Evolutionary conservation across 2,113 vertebrate genomes (phyloP), one percentile per base, ranked within the genome.

Genomic region (Ceuthmochares aereus): DNA sequence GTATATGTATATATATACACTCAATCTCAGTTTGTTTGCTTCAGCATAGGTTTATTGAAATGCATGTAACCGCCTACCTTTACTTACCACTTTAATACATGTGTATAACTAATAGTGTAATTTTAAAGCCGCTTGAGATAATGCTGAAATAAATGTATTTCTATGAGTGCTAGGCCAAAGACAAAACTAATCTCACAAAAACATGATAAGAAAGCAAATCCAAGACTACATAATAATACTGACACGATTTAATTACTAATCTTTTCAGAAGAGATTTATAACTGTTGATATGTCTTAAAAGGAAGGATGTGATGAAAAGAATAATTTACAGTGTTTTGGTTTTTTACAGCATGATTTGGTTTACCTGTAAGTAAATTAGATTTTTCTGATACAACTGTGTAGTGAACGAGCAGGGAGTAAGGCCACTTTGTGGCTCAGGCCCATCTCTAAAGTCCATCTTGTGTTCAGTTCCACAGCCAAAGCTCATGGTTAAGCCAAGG

Each of bases 371-470:
- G 62, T 68, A 84, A 54, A 55, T 37, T 1, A n/a, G 23, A 7
- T 40, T 56, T 67, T 91, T 81, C 29, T 72, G 22, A 70, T 18
- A 34, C 12, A 52, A 3, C 12, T 34, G 40, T 40, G 40, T 40
- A 40, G 36, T 13, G 25, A 54, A 45, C 8, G 62, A 37, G 34
- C 10, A 36, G n/a, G 17, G 14, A 91, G 5, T 40, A 60, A 64
- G 36, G 26, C 3, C 4, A 2, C 12, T 84, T 42, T 32, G 23
- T 60, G 43, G 9, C 30, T 84, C 43, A 67, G 47, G 23, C 14
- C n/a, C 6, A 0, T 14, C 15, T 7, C n/a, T 66, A 12, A 66
- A 16, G 4, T 32, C 26, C 3, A 3, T 34, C 15, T 29, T 17
- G 11, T 7, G 21, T n/a, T 84, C 30, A 47, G 13, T 54, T 36